phyloP scores from a whole-genome alignment of 1,140 invertebrate species.

The Drosophila azteca region DNA sequence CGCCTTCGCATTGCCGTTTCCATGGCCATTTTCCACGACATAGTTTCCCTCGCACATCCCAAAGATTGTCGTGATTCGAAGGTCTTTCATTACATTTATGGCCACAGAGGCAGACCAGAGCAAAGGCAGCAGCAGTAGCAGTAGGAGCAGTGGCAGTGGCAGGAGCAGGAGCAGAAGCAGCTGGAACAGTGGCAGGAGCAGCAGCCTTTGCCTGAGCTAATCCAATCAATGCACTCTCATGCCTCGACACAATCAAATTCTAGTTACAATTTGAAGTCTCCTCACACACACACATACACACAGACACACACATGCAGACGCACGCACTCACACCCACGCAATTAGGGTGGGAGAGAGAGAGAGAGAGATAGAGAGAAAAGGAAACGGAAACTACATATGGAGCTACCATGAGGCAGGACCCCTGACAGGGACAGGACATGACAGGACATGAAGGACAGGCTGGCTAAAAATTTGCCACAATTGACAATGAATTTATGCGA shows the following conservation, averaged over 20 bases:
- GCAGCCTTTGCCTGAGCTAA: conserved; percentile 30
- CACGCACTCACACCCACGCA: conserved; percentile 36
- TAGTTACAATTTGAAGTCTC: conserved; percentile 65
- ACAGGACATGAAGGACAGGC: neutral
- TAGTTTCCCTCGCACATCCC: no score
- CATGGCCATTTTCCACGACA: no score
- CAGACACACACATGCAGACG: conserved; percentile 22
- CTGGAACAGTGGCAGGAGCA: neutral
- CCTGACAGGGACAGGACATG: neutral
- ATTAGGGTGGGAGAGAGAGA: conserved; percentile 52
- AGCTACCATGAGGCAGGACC: neutral
- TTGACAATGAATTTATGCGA: conserved; percentile 79
- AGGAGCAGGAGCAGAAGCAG: no score
- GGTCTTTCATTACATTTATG: conserved; percentile 33
- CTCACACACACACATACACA: conserved; percentile 17
- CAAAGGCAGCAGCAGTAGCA: no score
- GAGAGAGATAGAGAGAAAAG: neutral
- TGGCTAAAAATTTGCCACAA: conserved; percentile 66
- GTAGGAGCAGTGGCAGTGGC: no score
- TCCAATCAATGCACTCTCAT: conserved; percentile 70
- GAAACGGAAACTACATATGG: conserved; percentile 14
- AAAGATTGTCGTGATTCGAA: conserved; percentile 1
- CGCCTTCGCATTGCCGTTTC: no score
- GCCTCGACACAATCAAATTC: conserved; percentile 70
- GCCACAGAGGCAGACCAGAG: conserved; percentile 14